Evolutionary conservation across 2,888 invertebrate genomes (phyloP).

Genomic region (Polietes domitor): DNA sequence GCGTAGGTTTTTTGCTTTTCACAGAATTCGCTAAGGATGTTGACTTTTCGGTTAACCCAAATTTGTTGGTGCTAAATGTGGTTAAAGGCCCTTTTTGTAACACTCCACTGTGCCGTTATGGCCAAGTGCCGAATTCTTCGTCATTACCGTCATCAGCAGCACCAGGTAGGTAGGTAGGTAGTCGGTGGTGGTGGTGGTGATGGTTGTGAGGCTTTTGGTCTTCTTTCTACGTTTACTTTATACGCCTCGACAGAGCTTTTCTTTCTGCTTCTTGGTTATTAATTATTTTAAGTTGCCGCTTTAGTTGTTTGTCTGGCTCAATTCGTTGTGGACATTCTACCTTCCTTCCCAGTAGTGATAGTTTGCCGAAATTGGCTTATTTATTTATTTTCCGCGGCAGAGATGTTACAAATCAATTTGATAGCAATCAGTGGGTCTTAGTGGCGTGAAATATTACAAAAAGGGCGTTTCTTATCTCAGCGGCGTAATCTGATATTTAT

Average conservation of each 20-base stretch:
- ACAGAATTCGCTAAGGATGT: background rate
- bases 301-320: background rate
- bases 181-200: no score
- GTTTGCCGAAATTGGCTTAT: background rate
- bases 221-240: constrained; percentile 15
- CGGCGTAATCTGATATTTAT: background rate
- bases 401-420: constrained; percentile 60
- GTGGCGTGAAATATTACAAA: constrained; percentile 31
- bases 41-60: background rate
- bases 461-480: background rate
- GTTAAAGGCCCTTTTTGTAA: constrained; percentile 13
- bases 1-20: constrained; percentile 7
- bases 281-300: constrained; percentile 31
- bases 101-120: constrained; percentile 6
- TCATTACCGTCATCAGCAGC: background rate
- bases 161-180: background rate
- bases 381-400: constrained; percentile 26
- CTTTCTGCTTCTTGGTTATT: constrained; percentile 12
- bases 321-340: background rate
- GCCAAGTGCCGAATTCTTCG: background rate
- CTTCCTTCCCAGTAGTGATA: background rate
- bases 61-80: constrained; percentile 11
- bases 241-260: no score
- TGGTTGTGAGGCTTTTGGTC: background rate
- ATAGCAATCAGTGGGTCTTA: constrained; percentile 52